Evolutionary conservation across 2,797 vertebrate genomes (phyloP).

Genomic region (Morelia viridis): DNA sequence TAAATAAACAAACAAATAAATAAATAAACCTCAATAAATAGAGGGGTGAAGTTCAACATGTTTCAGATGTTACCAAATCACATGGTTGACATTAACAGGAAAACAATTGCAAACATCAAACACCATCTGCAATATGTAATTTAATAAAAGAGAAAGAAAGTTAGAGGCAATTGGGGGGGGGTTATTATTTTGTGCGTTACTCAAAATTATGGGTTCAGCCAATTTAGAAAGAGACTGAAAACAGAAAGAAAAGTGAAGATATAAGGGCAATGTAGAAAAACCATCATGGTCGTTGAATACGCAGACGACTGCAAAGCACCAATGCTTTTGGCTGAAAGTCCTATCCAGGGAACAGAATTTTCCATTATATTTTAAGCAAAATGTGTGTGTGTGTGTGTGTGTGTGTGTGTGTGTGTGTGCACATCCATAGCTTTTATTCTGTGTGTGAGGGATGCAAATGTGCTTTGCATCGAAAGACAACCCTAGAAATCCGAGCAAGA

Average conservation of each 20-base stretch:
- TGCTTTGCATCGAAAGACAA: neutral
- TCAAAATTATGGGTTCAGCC: neutral
- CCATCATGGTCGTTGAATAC: neutral
- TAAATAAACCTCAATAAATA: neutral
- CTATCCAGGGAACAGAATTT: neutral
- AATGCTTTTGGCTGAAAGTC: neutral
- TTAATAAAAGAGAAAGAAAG: neutral
- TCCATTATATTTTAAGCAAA: neutral
- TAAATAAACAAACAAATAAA: too few relatives aligned
- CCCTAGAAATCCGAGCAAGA: neutral
- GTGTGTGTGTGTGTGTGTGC: fast-evolving
- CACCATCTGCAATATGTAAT: neutral
- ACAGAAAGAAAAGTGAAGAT: neutral
- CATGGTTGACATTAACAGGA: neutral
- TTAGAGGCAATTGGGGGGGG: neutral
- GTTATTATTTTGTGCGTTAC: neutral
- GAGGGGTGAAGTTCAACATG: neutral
- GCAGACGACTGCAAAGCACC: neutral
- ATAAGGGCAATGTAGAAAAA: neutral
- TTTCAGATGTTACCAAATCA: neutral
- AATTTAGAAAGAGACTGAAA: neutral
- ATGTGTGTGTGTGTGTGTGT: neutral
- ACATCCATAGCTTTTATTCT: neutral
- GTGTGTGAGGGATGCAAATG: neutral
- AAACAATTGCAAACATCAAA: neutral